Evolutionary conservation across 53 echinoderm and acorn worm species (phyloP), one percentile per base, ranked within the genome.

Genomic region (Holothuria leucospilota): DNA sequence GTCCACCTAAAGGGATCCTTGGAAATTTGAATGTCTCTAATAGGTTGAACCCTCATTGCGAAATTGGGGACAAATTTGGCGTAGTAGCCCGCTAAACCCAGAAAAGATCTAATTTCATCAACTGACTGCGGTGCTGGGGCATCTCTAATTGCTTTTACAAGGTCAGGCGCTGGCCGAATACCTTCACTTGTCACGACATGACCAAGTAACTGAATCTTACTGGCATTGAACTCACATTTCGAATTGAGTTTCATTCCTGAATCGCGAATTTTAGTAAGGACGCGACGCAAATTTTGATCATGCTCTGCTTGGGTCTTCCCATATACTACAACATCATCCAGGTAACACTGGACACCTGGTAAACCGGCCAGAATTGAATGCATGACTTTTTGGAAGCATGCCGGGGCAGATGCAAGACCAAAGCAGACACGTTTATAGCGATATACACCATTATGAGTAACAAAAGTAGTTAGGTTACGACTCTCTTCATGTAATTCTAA

Each of bases 361-460:
- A 88, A 28, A 13, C 88, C 84, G 27, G 82, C 84, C 38, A 94
- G 40, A 13, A 86, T 83, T 13, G 51, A 66, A 59, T 72, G 56
- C 93, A 94, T 91, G 42, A 88, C 61, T 49, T 91, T 94, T 49
- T 94, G 91, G 29, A 94, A 91, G 39, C 91, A 82, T 8, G 88
- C 88, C 21, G 94, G 91, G 29, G 94, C 91, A 7, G 94, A 94
- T 63, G 91, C 86, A 26, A 94, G 78, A 5, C 91, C 91, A 59
- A 91, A 91, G 69, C 89, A 91, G 23, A 91, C 84, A 51, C 91
- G 38, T 59, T 93, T 91, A 62, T 74, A 91, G 27, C 86, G 86
- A 60, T 77, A 93, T 23, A 88, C 46, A 7, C 91, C 86, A 28
- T 85, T 88, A 40, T 93, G 88, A 11, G 91, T 91, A 59, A 93